phyloP scores from a whole-genome alignment of 2,888 invertebrate species.

The Philaethria dido region DNA sequence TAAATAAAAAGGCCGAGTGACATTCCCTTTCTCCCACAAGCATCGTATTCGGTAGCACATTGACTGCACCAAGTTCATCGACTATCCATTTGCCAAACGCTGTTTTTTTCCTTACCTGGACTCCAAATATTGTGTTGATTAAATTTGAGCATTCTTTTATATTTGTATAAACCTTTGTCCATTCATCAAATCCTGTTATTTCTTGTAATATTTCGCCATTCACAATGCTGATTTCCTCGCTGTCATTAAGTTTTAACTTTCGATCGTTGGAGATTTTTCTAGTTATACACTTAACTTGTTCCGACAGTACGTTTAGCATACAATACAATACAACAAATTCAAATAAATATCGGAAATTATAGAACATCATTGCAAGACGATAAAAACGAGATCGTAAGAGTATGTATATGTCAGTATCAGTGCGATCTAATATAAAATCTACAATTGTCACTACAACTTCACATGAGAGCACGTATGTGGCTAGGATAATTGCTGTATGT shows the following conservation, averaged over 20 bases:
- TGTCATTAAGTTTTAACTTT: background rate
- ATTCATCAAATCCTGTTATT: constrained; percentile 22
- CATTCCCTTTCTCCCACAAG: background rate
- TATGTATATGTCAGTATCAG: too few species aligned
- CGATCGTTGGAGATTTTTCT: constrained; percentile 19
- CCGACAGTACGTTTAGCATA: constrained; percentile 7
- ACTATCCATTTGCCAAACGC: too few species aligned
- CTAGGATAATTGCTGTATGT: background rate
- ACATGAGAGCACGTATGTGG: background rate
- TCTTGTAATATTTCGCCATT: background rate
- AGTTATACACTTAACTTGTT: constrained; percentile 21
- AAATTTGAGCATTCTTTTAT: constrained; percentile 25
- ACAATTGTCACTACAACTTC: background rate
- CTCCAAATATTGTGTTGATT: constrained; percentile 30
- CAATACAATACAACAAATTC: constrained; percentile 7
- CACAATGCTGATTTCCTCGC: background rate
- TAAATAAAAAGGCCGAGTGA: background rate
- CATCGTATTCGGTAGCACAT: too few species aligned
- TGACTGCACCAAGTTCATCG: too few species aligned
- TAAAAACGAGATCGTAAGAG: too few species aligned
- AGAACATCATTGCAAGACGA: background rate
- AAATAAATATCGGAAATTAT: background rate
- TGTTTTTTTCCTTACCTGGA: constrained; percentile 12
- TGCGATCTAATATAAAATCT: background rate
- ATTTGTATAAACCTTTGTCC: constrained; percentile 18